phyloP scores from a whole-genome alignment of 35 echinoderm and acorn worm genomes.

The Lytechinus pictus region DNA sequence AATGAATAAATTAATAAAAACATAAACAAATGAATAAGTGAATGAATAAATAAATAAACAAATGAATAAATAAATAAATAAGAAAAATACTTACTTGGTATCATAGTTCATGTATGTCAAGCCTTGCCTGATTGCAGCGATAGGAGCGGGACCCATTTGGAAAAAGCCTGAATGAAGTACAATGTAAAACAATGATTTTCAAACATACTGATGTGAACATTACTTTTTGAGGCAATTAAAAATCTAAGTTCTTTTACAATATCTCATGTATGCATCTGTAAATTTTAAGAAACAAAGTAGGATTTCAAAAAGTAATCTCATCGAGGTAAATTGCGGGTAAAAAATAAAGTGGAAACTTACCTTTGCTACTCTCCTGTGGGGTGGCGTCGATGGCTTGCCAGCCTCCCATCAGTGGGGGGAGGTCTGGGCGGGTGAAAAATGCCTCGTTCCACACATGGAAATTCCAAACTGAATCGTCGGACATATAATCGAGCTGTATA shows the following conservation, averaged over 20 bases:
- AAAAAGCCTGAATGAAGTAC: conserved; percentile 30
- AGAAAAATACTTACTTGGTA: conserved; percentile 25
- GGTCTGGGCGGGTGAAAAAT: conserved; percentile 85
- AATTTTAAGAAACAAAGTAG: no score
- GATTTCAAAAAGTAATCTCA: no score
- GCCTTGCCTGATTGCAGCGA: conserved; percentile 73
- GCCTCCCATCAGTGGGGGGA: conserved; percentile 75
- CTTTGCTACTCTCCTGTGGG: conserved; percentile 93
- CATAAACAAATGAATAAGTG: no score
- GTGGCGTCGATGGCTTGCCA: conserved; percentile 94
- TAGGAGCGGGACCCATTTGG: conserved; percentile 67
- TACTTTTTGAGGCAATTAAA: no score
- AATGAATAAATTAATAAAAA: no score
- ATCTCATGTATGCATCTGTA: no score
- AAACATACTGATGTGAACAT: no score
- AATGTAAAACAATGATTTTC: no score
- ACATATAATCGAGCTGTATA: neutral
- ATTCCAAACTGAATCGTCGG: conserved; percentile 72
- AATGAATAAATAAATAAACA: no score
- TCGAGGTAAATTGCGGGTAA: no score
- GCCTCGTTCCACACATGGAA: conserved; percentile 92
- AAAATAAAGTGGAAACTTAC: conserved; percentile 7
- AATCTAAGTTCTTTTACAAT: no score
- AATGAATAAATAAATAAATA: no score
- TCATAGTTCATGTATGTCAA: conserved; percentile 50